Evolutionary conservation across 2,113 vertebrate genomes (phyloP), one percentile per base, ranked within the genome.

Genomic region (Alligator sinensis): DNA sequence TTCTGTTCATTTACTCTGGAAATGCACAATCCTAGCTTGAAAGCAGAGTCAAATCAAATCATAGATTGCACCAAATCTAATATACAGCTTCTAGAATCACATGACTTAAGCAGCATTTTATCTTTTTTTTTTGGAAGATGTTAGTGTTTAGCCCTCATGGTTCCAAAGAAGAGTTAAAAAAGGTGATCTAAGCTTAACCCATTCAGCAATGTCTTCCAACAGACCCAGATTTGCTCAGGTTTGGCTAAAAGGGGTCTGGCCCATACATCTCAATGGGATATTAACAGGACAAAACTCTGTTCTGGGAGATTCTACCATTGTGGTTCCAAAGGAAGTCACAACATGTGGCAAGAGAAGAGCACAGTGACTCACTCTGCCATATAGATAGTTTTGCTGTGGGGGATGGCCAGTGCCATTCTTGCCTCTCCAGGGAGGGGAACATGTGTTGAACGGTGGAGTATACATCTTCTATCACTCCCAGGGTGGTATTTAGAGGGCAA

Each of bases 1-100:
- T 88, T 88, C 78, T 93, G 87, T 55, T 22, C 30, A 6, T 91
- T 24, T 72, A 21, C 55, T 90, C 38, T 92, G 80, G 75, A 94
- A 83, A 68, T 28, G 25, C 62, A 58, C 80, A 85, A 30, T 81
- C 57, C 24, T 78, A 21, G 91, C 79, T 80, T 28, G 21, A 38
- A 64, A 59, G 62, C 5, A 47, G 27, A 15, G 74, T 61, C 84
- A 25, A 77, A 47, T 30, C 30, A 6, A 4, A 28, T 21, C 24
- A 9, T n/a, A 75, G 21, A 28, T 58, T 47, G 7, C 47, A 47
- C 47, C 47, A 47, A 47, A 47, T 47, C 47, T 47, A 47, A 47
- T 72, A 11, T 21, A n/a, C 30, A 14, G 11, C 30, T 72, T 34
- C 34, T 38, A 6, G 18, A 68, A 68, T 72, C 11, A 34, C 30